Evolutionary conservation across 2,888 invertebrate genomes (phyloP), one percentile per base, ranked within the genome.

Genomic region (Mesorhabditis sp.): DNA sequence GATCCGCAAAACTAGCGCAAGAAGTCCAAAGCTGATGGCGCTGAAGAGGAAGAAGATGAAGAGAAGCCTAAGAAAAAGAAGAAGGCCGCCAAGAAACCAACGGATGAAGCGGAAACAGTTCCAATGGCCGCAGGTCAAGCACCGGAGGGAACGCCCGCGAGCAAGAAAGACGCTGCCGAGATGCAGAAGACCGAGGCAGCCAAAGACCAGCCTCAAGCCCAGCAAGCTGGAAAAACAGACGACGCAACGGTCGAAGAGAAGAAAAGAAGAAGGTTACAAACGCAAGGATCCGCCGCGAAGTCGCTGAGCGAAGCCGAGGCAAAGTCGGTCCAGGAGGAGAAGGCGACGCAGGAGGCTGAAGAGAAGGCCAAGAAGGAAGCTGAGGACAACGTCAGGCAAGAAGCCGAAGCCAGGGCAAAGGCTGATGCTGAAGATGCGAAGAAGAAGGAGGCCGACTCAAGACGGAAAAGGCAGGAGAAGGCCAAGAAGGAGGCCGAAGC

Each of bases 171-270:
- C 2, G 65, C n/a, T 6, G 63, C 58, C 41, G 62, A 65, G 7
- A 50, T 44, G n/a, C n/a, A 67, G 64, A 67, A 68, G 64, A 61
- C 68, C 45, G 70, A 72, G 66, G 66, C 68, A 66, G 71, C 62
- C 4, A 50, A 28, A 28, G 28, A 28, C 28, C 28, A 28, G 28
- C 28, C 28, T 2, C 28, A 28, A 28, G 28, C 28, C 28, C 1
- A 28, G 28, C 28, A 28, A 28, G 28, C 28, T 28, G 28, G 28
- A 28, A 28, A 28, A 1, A 2, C 28, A 28, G 28, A 28, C 28
- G 28, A 28, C 28, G 28, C 1, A 28, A 28, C 28, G 28, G 28
- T 28, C 28, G 28, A 28, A 28, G 28, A 28, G 28, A 28, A 28
- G 28, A 28, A 28, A 28, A 28, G 28, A 28, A 28, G 28, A 28